phyloP scores from a whole-genome alignment of 2,797 vertebrate genomes.

The Taenioides sp. region DNA sequence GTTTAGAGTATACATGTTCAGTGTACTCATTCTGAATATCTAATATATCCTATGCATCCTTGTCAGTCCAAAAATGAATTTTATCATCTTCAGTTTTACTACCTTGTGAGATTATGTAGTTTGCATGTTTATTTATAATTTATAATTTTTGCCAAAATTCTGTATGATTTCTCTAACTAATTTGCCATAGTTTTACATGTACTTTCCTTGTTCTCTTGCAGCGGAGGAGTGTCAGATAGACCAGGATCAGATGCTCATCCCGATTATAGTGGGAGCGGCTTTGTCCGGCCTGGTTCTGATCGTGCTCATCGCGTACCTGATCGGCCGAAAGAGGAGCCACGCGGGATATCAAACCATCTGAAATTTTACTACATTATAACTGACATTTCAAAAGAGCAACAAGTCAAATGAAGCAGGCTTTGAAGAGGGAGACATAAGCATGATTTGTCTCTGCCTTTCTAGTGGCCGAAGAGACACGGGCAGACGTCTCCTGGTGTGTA shows the following conservation, averaged over 20 bases:
- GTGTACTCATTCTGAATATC: no score
- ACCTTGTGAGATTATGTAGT: no score
- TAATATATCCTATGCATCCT: no score
- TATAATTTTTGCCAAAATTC: no score
- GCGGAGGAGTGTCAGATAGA: conserved; percentile 84
- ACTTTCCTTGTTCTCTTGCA: conserved; percentile 16
- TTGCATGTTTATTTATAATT: no score
- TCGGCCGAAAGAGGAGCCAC: conserved; percentile 95
- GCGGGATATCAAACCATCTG: conserved; percentile 98
- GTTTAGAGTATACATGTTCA: no score
- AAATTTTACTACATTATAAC: conserved; percentile 41
- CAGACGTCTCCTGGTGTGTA: conserved; percentile 13
- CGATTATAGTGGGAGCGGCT: conserved; percentile 88
- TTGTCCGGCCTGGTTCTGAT: conserved; percentile 94
- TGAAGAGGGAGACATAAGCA: conserved; percentile 29
- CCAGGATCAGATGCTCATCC: conserved; percentile 92
- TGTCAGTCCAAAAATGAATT: no score
- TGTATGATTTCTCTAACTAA: no score
- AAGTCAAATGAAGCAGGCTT: conserved; percentile 8
- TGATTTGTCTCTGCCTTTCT: conserved; percentile 37
- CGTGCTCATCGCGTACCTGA: conserved; percentile 93
- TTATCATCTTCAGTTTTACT: no score
- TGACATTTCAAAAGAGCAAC: background rate
- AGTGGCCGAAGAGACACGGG: conserved; percentile 21
- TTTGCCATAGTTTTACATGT: no score